Evolutionary conservation across 1,140 invertebrate species (phyloP).

Genomic region (Polyergus mexicanus): DNA sequence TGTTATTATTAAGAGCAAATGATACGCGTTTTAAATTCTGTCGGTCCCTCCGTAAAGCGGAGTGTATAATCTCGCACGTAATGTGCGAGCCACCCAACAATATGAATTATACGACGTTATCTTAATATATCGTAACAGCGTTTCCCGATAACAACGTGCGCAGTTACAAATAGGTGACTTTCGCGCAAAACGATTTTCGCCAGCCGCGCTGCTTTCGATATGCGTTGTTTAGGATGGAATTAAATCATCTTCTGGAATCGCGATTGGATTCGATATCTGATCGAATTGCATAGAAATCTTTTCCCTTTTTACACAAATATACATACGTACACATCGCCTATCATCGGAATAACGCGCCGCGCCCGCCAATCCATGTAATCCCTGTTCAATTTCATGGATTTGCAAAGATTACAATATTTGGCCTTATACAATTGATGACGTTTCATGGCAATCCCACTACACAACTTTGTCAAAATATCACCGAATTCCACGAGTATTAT

Average conservation of each 20-base stretch:
- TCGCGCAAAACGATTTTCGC: constrained; percentile 53
- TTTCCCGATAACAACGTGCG: constrained; percentile 52
- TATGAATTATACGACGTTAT: constrained; percentile 60
- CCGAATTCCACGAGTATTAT: constrained; percentile 2
- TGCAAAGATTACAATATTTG: constrained; percentile 58
- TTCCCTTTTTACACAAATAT: constrained; percentile 7
- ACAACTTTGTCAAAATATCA: constrained; percentile 16
- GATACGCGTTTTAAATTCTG: constrained; percentile 22
- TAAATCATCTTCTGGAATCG: constrained; percentile 60
- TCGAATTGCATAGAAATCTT: constrained; percentile 50
- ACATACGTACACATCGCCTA: not conserved
- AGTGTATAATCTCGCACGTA: constrained; percentile 11
- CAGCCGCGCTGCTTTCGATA: constrained; percentile 33
- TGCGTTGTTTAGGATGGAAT: constrained; percentile 51
- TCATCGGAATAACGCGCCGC: constrained; percentile 43
- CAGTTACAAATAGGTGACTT: constrained; percentile 56
- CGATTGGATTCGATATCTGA: constrained; percentile 51
- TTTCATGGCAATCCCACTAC: constrained; percentile 5
- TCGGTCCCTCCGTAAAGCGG: not conserved
- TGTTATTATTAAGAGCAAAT: constrained; percentile 1
- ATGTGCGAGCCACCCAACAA: constrained; percentile 44
- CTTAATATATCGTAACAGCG: constrained; percentile 51
- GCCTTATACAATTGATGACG: constrained; percentile 35
- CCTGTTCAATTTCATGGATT: constrained; percentile 52
- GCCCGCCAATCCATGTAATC: constrained; percentile 53